These are phyloP conservation scores for Volucella zonaria DNA, from an alignment of 2,888 invertebrate genomes.

Conservation along the genomic window DNA sequence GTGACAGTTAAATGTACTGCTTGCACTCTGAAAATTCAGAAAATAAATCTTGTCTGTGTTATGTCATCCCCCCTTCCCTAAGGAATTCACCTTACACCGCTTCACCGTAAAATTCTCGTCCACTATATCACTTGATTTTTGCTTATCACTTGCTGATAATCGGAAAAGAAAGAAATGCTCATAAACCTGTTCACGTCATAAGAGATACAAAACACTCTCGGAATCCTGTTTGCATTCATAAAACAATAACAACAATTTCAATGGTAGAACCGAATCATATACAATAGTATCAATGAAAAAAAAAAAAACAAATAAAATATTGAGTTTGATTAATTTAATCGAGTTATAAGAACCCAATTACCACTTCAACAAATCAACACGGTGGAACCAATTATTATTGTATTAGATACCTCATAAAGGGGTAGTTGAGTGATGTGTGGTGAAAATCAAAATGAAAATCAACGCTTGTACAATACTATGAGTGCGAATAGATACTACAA, in stretches of 20 bases:
- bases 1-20: not conserved
- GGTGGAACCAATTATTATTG: constrained; percentile 50
- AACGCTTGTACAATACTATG: constrained; percentile 32
- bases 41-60: constrained; percentile 12
- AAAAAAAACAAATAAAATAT: constrained; percentile 1
- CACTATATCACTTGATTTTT: constrained; percentile 16
- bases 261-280: not conserved
- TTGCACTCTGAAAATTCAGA: not conserved
- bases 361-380: constrained; percentile 62
- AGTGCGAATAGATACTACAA: no score
- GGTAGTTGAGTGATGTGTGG: constrained; percentile 20
- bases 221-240: constrained; percentile 7
- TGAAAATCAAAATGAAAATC: constrained; percentile 46
- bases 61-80: not conserved
- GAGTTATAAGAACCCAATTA: constrained; percentile 56
- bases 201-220: constrained; percentile 45
- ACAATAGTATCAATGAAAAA: not conserved
- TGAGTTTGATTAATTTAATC: constrained; percentile 58
- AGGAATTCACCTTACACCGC: constrained; percentile 11
- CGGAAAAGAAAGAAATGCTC: constrained; percentile 8
- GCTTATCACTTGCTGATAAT: constrained; percentile 63
- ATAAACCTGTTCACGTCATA: constrained; percentile 52
- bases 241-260: not conserved
- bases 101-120: no score
- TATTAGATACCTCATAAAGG: constrained; percentile 44